Percentiles rank a stretch among this genome's conserved stretches.
Evolutionary conservation across 2,888 invertebrate species (phyloP).

Genomic region (Ctena decussata): DNA sequence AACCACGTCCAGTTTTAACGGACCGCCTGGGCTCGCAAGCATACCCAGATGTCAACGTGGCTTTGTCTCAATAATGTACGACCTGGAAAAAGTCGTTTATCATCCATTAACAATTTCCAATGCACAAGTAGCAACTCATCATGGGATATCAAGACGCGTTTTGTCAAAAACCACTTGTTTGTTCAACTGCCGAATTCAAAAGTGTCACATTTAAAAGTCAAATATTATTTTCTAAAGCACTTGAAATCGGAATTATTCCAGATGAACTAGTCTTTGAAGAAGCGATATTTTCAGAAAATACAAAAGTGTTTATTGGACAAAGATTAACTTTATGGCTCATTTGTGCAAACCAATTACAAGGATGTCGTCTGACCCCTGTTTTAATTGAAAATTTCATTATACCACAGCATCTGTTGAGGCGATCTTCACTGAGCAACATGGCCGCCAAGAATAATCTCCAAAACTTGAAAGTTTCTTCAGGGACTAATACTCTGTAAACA

Average conservation of each 20-base stretch:
- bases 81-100: conserved; percentile 30
- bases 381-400: not conserved
- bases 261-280: conserved; percentile 9
- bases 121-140: not conserved
- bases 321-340: conserved; percentile 38
- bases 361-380: not conserved
- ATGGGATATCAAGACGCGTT: not conserved
- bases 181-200: conserved; percentile 4
- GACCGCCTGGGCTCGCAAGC: not conserved
- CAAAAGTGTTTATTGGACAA: conserved; percentile 14
- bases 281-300: conserved; percentile 16
- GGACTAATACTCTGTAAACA: conserved; percentile 5
- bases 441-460: not conserved
- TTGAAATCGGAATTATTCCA: conserved; percentile 15
- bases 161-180: conserved; percentile 10
- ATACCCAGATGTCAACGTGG: conserved; percentile 29
- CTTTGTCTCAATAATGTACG: conserved; percentile 29
- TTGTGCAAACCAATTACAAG: conserved; percentile 25
- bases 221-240: conserved; percentile 6
- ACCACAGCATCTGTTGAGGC: not conserved
- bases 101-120: conserved; percentile 14
- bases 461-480: not conserved
- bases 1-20: not conserved
- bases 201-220: conserved; percentile 10
- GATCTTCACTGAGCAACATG: not conserved